Conservation (phyloP, 2,888 invertebrate species). For the Adelphocoris suturalis region DNA sequence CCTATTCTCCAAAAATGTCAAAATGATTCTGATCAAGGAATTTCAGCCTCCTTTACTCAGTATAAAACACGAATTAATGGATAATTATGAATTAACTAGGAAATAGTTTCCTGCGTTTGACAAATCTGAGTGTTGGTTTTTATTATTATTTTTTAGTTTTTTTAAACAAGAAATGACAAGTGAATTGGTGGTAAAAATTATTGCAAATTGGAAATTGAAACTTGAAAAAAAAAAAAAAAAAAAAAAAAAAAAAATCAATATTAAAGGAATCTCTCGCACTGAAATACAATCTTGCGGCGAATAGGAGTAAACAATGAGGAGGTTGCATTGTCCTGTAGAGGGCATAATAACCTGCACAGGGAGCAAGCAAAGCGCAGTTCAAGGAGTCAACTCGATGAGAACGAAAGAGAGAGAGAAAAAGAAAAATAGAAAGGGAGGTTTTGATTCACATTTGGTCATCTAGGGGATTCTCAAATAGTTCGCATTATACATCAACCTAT, state of each 20-base stretch:
- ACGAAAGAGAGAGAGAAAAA: neutral
- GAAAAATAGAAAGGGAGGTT: conserved; percentile 1
- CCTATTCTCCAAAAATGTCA: no score
- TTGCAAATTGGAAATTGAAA: neutral
- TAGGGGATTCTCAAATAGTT: conserved; percentile 60
- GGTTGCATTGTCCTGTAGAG: neutral
- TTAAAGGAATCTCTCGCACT: neutral
- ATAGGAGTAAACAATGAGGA: conserved; percentile 28
- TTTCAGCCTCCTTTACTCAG: no score
- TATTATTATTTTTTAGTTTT: no score
- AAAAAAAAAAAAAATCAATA: neutral
- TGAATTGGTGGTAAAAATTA: no score
- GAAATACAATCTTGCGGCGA: neutral
- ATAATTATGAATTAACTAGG: no score
- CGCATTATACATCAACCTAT: conserved; percentile 67
- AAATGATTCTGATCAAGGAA: no score
- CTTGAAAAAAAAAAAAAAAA: no score
- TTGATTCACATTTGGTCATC: conserved; percentile 66
- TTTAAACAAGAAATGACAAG: no score
- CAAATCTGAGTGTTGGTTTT: no score
- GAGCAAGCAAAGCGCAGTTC: neutral
- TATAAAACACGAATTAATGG: no score
- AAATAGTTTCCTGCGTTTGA: no score
- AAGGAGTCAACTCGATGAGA: neutral
- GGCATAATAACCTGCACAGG: neutral